phyloP scores from a whole-genome alignment of 2,888 invertebrate species.

The Apodemia mormo region DNA sequence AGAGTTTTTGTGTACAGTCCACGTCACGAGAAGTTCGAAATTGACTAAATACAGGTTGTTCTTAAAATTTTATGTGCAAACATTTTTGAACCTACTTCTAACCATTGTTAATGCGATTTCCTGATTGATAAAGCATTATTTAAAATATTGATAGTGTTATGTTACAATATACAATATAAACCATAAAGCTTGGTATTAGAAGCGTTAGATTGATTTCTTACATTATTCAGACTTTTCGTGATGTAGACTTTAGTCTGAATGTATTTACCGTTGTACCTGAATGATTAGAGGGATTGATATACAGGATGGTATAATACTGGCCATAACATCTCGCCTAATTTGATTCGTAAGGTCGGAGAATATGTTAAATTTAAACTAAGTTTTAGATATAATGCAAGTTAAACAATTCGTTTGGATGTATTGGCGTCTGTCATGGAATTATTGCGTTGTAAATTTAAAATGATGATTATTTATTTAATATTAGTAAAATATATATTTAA shows the following conservation, averaged over 20 bases:
- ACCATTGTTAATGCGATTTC: neutral
- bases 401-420: too few species aligned
- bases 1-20: constrained; percentile 11
- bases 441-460: too few species aligned
- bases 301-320: neutral
- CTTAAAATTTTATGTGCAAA: neutral
- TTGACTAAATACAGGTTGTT: neutral
- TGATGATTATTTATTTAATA: too few species aligned
- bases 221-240: neutral
- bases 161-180: neutral
- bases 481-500: too few species aligned
- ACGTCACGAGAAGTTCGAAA: neutral
- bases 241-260: neutral
- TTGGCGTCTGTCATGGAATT: too few species aligned
- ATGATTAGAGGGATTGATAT: neutral
- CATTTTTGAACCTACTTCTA: neutral
- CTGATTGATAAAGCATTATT: too few species aligned
- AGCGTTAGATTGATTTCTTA: neutral
- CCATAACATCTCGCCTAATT: neutral
- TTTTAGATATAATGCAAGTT: too few species aligned
- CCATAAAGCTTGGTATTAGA: neutral
- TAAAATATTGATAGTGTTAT: too few species aligned
- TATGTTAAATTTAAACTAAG: too few species aligned
- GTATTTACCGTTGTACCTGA: constrained; percentile 12
- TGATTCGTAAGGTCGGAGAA: too few species aligned